These are phyloP conservation scores for Petrocephalus microphthalmus DNA, from an alignment of 2,113 vertebrate species.

Conservation along the genomic window DNA sequence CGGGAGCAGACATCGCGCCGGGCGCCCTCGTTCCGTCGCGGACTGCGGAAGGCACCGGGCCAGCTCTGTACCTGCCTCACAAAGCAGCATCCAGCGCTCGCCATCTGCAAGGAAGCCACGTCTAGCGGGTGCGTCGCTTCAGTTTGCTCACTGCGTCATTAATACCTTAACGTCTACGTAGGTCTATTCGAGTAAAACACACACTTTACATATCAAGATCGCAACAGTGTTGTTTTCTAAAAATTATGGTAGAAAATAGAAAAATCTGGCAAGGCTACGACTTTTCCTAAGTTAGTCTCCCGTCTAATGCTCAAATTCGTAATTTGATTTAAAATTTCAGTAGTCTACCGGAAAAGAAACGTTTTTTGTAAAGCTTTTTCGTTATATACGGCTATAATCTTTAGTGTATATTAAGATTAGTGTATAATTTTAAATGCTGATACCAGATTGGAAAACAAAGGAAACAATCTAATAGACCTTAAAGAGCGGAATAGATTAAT, in stretches of 20 bases:
- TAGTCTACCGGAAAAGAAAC: background rate
- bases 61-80: conserved; percentile 10
- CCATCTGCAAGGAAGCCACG: background rate
- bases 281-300: background rate
- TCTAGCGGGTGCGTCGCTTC: conserved; percentile 17
- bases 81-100: background rate
- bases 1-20: background rate
- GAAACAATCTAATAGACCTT: conserved; percentile 10
- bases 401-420: background rate
- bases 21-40: conserved; percentile 8
- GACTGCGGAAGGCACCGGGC: background rate
- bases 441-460: conserved; percentile 64
- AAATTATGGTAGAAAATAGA: background rate
- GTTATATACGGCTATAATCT: background rate
- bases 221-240: background rate
- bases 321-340: background rate
- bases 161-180: background rate
- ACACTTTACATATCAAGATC: background rate
- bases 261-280: background rate
- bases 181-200: background rate
- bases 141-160: background rate
- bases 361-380: background rate
- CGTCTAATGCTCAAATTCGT: background rate
- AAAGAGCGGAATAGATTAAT: background rate
- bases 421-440: conserved; percentile 29